Conservation (phyloP, 1,140 invertebrate species). For the Pseudomyrmex dendroicus region DNA sequence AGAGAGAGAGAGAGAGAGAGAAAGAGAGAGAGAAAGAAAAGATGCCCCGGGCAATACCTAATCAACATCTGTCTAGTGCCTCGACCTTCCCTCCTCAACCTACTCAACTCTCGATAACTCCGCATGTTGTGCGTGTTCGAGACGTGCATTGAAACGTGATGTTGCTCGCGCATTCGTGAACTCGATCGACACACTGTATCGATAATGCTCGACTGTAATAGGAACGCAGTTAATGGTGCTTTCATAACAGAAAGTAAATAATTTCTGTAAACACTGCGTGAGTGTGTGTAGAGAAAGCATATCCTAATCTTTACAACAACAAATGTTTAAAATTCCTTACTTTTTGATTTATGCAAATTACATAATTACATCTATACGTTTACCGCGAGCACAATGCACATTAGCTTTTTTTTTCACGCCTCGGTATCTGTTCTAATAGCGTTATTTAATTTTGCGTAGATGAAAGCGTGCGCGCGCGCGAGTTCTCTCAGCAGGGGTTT, state of each 20-base stretch:
- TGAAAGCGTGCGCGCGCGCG: not conserved
- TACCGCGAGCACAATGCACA: too few species aligned
- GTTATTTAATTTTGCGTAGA: conserved; percentile 10
- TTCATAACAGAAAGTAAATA: not conserved
- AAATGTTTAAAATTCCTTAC: not conserved
- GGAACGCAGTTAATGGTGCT: not conserved
- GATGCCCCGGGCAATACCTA: conserved; percentile 77
- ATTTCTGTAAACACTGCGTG: too few species aligned
- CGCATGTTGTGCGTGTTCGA: conserved; percentile 35
- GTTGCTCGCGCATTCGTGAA: conserved; percentile 46
- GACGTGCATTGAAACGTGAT: conserved; percentile 47
- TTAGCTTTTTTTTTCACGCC: too few species aligned
- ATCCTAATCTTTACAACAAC: not conserved
- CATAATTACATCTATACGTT: too few species aligned
- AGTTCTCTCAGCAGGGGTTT: conserved; percentile 14
- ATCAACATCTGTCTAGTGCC: conserved; percentile 82
- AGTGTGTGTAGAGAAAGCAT: not conserved
- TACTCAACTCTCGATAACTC: conserved; percentile 63
- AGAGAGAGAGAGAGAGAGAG: conserved; percentile 37
- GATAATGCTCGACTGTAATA: conserved; percentile 18
- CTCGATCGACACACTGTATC: conserved; percentile 12
- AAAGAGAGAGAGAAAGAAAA: conserved; percentile 49
- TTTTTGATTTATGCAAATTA: too few species aligned
- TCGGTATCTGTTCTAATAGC: not conserved
- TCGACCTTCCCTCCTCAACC: conserved; percentile 68